Evolutionary conservation across 2,888 invertebrate species (phyloP), one percentile per base, ranked within the genome.

Genomic region (Synergus japonicus): DNA sequence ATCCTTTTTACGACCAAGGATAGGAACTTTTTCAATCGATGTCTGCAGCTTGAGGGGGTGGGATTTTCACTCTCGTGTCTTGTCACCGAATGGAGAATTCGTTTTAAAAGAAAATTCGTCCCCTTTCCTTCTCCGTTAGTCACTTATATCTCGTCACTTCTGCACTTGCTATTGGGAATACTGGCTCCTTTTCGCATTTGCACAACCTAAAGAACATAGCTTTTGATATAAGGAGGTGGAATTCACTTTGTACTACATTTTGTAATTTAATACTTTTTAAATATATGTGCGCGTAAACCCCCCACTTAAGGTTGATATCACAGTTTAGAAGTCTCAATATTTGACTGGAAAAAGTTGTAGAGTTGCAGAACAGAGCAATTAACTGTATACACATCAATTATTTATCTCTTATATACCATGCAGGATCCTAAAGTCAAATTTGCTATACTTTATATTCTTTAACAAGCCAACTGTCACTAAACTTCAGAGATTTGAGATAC

Each of bases 1-100:
- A 87, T 86, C 84, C 83, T 81, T 85, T 86, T 87, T 85, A 84
- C 84, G 83, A 82, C 60, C 64, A 76, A 63, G 83, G 83, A 78
- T 79, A 79, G 82, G 69, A 67, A 80, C 76, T 69, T 81, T 69
- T 78, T 77, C 76, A 79, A n/a, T 76, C 76, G 76, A 78, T 66
- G 69, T 44, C 67, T 63, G 41, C 64, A 15, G 73, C 49, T 46
- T 65, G 46, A 67, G 67, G 64, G 76, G 77, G 77, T 65, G 49
- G 67, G 46, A 64, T 77, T 79, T 79, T 73, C 41, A 79, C 79
- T 79, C 58, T 73, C 77, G 63, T 44, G 66, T 66, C 77, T 54
- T 78, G 80, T 82, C 78, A 64, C 73, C 78, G 83, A 73, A 79
- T 81, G 78, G 78, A 46, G 69, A 81, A 82, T 83, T 83, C 82